Conservation (phyloP, 2,888 invertebrate genomes). For the Oasisia sp. region DNA sequence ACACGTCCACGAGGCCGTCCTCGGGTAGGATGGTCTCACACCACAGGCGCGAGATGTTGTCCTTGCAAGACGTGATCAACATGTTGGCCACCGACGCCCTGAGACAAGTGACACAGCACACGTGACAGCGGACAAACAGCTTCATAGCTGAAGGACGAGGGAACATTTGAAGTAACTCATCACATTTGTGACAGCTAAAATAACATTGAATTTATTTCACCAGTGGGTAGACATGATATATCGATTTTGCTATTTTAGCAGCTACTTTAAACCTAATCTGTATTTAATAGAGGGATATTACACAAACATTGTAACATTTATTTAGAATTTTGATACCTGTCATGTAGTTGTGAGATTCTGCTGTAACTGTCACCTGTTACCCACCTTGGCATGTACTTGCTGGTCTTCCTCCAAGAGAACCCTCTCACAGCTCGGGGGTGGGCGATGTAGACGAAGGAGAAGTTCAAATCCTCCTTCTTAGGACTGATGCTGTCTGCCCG, state of each 20-base stretch:
- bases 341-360: background rate
- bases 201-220: too few relatives aligned
- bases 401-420: conserved; percentile 97
- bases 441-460: conserved; percentile 76
- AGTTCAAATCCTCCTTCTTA: conserved; percentile 77
- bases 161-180: too few relatives aligned
- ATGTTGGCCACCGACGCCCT: conserved; percentile 83
- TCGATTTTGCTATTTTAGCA: too few relatives aligned
- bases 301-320: background rate
- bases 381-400: conserved; percentile 99
- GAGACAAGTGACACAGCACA: background rate
- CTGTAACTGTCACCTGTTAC: conserved; percentile 67
- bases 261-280: too few relatives aligned
- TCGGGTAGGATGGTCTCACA: conserved; percentile 96
- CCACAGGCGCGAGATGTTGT: conserved; percentile 99
- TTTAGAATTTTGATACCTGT: too few relatives aligned
- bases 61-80: conserved; percentile 96
- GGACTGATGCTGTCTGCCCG: conserved; percentile 58
- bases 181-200: too few relatives aligned
- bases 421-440: conserved; percentile 93
- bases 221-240: too few relatives aligned
- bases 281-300: background rate
- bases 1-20: conserved; percentile 76
- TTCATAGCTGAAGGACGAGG: too few relatives aligned
- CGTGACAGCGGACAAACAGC: too few relatives aligned